Conservation (phyloP, 2,113 vertebrate genomes). For the Pao palembangensis region DNA sequence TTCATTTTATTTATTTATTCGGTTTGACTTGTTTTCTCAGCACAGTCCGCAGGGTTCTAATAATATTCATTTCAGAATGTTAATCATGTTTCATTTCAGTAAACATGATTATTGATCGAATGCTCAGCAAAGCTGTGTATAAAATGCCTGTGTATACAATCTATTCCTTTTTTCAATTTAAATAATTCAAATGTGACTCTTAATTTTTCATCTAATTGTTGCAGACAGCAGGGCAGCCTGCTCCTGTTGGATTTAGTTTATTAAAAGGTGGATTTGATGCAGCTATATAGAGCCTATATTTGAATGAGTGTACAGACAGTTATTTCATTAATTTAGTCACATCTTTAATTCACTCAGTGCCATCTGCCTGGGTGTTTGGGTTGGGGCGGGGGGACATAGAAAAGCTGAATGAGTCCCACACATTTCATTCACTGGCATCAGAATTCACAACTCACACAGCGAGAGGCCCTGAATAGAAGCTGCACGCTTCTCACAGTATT, state of each 20-base stretch:
- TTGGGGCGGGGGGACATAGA: constrained; percentile 50
- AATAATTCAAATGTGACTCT: no score
- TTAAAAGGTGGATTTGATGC: constrained; percentile 1
- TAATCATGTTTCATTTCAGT: no score
- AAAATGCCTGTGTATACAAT: no score
- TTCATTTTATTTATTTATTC: no score
- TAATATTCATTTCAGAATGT: no score
- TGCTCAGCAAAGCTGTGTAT: no score
- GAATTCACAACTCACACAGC: constrained; percentile 73
- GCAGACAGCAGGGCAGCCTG: not conserved
- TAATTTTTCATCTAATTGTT: no score
- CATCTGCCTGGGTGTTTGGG: constrained; percentile 57
- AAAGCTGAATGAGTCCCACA: constrained; percentile 75
- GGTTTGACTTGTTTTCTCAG: no score
- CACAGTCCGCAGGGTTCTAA: no score
- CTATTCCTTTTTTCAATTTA: no score
- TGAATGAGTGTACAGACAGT: not conserved
- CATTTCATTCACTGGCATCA: constrained; percentile 79
- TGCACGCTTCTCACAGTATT: constrained; percentile 70
- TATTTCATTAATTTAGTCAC: constrained; percentile 9
- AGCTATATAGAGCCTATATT: not conserved
- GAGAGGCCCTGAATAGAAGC: constrained; percentile 66
- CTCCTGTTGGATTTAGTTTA: not conserved
- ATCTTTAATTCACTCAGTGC: constrained; percentile 40
- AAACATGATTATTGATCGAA: no score